Percentiles rank a stretch among this genome's conserved stretches.
Evolutionary conservation across 2,797 vertebrate species (phyloP).

Genomic region (Gallinago solitaria): DNA sequence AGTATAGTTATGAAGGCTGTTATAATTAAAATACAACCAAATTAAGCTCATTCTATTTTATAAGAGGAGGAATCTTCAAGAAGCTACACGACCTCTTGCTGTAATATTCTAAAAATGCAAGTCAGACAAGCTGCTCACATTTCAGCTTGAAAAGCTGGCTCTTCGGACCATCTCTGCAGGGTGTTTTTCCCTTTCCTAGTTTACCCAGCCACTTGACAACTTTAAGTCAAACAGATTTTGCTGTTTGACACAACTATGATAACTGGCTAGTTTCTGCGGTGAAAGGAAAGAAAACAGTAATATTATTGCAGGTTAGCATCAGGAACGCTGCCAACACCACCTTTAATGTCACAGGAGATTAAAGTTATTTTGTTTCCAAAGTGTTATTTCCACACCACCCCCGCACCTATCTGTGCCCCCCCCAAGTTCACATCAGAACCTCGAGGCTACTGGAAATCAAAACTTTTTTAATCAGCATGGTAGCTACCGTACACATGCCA

Average conservation of each 20-base stretch:
- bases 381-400: constrained; percentile 59
- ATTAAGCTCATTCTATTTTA: not conserved
- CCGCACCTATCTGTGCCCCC: constrained; percentile 32
- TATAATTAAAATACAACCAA: not conserved
- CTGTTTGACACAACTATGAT: not conserved
- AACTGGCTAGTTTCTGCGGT: constrained; percentile 31
- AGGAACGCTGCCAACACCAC: constrained; percentile 36
- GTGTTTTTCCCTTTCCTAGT: constrained; percentile 7
- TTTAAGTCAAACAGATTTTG: constrained; percentile 38
- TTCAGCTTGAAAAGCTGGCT: constrained; percentile 34
- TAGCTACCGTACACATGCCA: not conserved
- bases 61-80: not conserved
- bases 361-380: constrained; percentile 62
- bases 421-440: not conserved
- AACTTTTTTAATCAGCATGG: not conserved
- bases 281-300: constrained; percentile 45
- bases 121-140: constrained; percentile 60
- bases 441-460: constrained; percentile 48
- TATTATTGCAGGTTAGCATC: constrained; percentile 40
- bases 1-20: not conserved
- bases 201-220: constrained; percentile 38
- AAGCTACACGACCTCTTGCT: constrained; percentile 5
- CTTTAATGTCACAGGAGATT: constrained; percentile 62
- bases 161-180: constrained; percentile 14
- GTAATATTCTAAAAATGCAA: constrained; percentile 50